Percentiles rank a stretch among this genome's conserved stretches.
These are phyloP conservation scores for Perdita meconis DNA, from an alignment of 2,888 invertebrate species.

Conservation along the genomic window DNA sequence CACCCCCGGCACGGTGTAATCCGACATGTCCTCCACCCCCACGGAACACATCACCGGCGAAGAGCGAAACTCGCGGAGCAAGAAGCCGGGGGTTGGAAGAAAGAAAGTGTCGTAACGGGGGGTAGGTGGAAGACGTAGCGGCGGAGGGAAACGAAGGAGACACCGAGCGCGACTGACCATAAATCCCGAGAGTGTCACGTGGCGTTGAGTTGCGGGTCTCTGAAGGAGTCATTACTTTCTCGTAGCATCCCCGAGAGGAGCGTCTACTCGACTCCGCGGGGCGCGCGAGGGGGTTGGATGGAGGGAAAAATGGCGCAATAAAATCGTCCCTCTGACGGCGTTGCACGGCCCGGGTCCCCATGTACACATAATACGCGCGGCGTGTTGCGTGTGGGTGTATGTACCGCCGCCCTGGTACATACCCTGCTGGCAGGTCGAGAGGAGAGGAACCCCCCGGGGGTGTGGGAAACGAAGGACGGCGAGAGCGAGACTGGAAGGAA, in stretches of 20 bases:
- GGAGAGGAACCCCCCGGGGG: constrained; percentile 19
- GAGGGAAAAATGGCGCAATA: constrained; percentile 72
- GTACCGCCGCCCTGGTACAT: constrained; percentile 29
- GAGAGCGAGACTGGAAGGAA: constrained; percentile 35
- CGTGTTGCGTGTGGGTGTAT: constrained; percentile 46
- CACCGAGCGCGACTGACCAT: constrained; percentile 52
- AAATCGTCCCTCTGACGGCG: constrained; percentile 62
- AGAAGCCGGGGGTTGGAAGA: too few relatives aligned
- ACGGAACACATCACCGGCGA: constrained; percentile 24
- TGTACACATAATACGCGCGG: constrained; percentile 38
- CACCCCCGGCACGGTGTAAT: constrained; percentile 16
- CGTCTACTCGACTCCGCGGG: background rate
- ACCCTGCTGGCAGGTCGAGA: constrained; percentile 25
- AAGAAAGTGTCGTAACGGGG: too few relatives aligned
- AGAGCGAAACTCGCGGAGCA: background rate
- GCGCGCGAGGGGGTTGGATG: constrained; percentile 18
- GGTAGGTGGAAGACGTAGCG: background rate
- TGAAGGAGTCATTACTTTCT: constrained; percentile 70
- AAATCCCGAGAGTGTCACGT: constrained; percentile 66
- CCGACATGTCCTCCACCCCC: constrained; percentile 31
- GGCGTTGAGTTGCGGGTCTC: constrained; percentile 67
- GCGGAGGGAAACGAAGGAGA: constrained; percentile 21
- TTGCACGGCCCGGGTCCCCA: constrained; percentile 38
- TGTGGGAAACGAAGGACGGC: constrained; percentile 17
- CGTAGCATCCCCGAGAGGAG: constrained; percentile 62